Evolutionary conservation across 2,888 invertebrate species (phyloP).

Genomic region (Chesias legatella): DNA sequence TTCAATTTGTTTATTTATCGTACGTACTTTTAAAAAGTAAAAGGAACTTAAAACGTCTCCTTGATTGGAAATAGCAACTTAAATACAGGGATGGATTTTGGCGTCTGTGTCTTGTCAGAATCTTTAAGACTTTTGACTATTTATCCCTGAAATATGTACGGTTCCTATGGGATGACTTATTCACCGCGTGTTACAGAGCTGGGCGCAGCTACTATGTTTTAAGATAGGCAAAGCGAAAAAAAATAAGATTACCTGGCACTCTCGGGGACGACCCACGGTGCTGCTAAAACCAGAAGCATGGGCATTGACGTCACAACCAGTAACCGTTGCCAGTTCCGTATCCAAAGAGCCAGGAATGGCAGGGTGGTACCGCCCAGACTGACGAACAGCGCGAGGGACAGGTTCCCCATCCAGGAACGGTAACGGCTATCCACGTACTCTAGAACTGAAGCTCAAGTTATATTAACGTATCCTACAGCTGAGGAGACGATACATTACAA

Average conservation of each 20-base stretch:
- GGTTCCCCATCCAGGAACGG: conserved; percentile 57
- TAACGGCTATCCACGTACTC: conserved; percentile 61
- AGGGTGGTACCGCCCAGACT: conserved; percentile 48
- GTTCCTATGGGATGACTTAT: too few species aligned
- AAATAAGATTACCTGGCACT: conserved; percentile 45
- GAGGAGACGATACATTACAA: too few species aligned
- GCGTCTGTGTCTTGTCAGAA: too few species aligned
- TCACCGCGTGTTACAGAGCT: too few species aligned
- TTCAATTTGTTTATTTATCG: too few species aligned
- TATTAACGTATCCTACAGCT: too few species aligned
- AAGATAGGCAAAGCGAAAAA: background rate
- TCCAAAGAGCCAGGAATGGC: conserved; percentile 54
- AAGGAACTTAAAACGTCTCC: too few species aligned
- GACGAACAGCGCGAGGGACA: conserved; percentile 53
- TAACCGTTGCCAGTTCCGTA: conserved; percentile 51
- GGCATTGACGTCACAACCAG: conserved; percentile 49
- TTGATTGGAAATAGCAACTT: background rate
- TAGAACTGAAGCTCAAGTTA: conserved; percentile 38
- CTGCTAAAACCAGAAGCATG: conserved; percentile 40
- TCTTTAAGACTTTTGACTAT: too few species aligned
- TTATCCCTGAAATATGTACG: too few species aligned
- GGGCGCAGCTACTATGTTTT: too few species aligned
- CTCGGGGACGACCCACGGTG: conserved; percentile 55
- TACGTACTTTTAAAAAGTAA: too few species aligned
- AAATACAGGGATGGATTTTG: background rate